Percentiles rank a stretch among this genome's conserved stretches.
These are phyloP conservation scores for Zosterops lateralis DNA, from an alignment of 2,113 vertebrate species.

Conservation along the genomic window DNA sequence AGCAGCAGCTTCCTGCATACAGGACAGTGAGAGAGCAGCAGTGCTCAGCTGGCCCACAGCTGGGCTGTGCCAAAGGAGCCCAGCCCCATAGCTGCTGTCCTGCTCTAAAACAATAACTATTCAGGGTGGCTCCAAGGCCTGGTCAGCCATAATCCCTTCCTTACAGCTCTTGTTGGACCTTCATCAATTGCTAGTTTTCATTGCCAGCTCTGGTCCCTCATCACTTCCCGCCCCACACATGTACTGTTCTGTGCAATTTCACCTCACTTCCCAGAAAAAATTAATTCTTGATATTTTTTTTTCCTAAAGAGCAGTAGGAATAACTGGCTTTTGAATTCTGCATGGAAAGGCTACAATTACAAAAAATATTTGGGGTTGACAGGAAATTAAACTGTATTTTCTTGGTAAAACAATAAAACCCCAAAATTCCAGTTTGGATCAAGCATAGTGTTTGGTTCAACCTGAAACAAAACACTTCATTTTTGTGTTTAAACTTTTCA, in stretches of 20 bases:
- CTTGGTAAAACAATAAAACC: conserved; percentile 47
- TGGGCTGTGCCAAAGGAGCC: not conserved
- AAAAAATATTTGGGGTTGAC: conserved; percentile 13
- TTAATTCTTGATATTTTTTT: not conserved
- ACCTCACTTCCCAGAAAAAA: conserved; percentile 3
- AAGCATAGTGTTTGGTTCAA: not conserved
- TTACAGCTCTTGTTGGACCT: not conserved
- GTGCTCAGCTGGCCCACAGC: not conserved
- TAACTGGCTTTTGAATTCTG: conserved; percentile 9
- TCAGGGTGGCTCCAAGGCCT: not conserved
- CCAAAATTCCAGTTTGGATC: conserved; percentile 34
- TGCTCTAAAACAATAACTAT: not conserved
- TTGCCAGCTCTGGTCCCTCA: not conserved
- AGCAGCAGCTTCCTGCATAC: not conserved
- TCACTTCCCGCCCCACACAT: not conserved
- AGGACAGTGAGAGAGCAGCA: not conserved
- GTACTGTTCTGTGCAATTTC: not conserved
- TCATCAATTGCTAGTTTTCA: not conserved
- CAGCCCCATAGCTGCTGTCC: not conserved
- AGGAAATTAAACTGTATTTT: conserved; percentile 51
- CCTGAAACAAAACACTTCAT: conserved; percentile 52
- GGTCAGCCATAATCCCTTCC: not conserved
- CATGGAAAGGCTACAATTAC: conserved; percentile 13
- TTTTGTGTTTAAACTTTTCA: conserved; percentile 63
- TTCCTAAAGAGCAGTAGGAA: conserved; percentile 45